These are phyloP conservation scores for Sycophila sp. DNA, from an alignment of 1,140 invertebrate species.

Conservation along the genomic window DNA sequence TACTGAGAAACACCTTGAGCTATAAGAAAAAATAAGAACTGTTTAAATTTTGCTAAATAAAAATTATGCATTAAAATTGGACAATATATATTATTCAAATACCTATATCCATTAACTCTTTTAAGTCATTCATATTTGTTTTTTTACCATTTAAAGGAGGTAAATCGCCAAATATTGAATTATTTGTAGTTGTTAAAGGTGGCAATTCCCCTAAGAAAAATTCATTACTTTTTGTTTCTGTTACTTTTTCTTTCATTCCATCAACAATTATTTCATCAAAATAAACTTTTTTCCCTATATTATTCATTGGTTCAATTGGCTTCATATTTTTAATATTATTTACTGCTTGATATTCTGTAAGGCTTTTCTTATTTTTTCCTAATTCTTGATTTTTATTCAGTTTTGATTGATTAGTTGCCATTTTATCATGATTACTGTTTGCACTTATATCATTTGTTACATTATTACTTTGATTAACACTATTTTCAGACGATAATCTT, in stretches of 20 bases:
- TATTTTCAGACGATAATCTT: slow-evolving; percentile 50
- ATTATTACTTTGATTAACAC: slow-evolving; percentile 7
- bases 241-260: slow-evolving; percentile 55
- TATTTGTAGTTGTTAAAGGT: slow-evolving; percentile 55
- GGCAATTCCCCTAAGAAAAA: slow-evolving; percentile 59
- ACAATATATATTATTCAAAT: background rate
- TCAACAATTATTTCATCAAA: slow-evolving; percentile 63
- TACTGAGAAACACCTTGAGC: slow-evolving; percentile 60
- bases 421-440: background rate
- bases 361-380: slow-evolving; percentile 52
- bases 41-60: background rate
- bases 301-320: slow-evolving; percentile 47
- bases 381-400: slow-evolving; percentile 55
- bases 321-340: slow-evolving; percentile 60
- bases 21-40: slow-evolving; percentile 42
- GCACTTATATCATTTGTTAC: background rate
- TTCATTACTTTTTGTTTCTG: slow-evolving; percentile 44
- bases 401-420: slow-evolving; percentile 43
- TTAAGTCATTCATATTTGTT: slow-evolving; percentile 63
- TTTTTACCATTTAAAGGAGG: slow-evolving; percentile 62
- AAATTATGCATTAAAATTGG: background rate
- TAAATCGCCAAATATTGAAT: slow-evolving; percentile 60
- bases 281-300: slow-evolving; percentile 58
- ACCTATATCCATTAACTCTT: slow-evolving; percentile 65
- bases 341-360: slow-evolving; percentile 53